These are phyloP conservation scores for Porites rus DNA, from an alignment of 92 coral and sea anemone species.

Conservation along the genomic window DNA sequence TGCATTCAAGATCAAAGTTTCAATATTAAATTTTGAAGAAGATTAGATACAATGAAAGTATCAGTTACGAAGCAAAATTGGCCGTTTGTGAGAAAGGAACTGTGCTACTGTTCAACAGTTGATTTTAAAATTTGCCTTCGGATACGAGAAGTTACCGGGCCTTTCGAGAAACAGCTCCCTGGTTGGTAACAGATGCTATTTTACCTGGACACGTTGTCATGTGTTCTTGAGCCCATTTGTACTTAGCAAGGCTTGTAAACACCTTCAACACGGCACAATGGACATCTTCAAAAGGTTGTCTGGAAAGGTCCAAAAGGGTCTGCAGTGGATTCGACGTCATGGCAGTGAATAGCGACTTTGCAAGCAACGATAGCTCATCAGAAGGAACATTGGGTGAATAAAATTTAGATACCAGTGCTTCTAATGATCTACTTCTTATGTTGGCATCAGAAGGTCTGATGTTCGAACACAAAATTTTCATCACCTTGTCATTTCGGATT, in stretches of 20 bases:
- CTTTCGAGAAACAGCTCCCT: no score
- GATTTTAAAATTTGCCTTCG: no score
- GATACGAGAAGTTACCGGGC: no score
- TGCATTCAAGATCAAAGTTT: no score
- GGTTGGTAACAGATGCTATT: neutral
- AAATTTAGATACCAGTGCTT: conserved; percentile 79
- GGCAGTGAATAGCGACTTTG: conserved; percentile 63
- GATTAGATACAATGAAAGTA: no score
- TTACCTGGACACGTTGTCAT: conserved; percentile 92
- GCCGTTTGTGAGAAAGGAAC: no score
- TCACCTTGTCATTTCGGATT: conserved; percentile 60
- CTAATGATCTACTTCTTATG: conserved; percentile 73
- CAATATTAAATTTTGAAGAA: no score
- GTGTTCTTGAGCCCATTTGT: conserved; percentile 91
- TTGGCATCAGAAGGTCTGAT: conserved; percentile 67
- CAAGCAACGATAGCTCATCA: conserved; percentile 76
- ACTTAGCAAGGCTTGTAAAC: conserved; percentile 82
- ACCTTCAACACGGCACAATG: conserved; percentile 78
- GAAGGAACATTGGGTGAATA: conserved; percentile 65
- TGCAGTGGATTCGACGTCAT: conserved; percentile 76
- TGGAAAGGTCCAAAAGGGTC: conserved; percentile 70
- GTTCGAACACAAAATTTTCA: conserved; percentile 68
- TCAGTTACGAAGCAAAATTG: no score
- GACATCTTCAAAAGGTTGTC: conserved; percentile 93
- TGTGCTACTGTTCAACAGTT: no score